Base-by-base conservation (phyloP, 2,888 invertebrate genomes). In the Megaustenia siamemsis region DNA sequence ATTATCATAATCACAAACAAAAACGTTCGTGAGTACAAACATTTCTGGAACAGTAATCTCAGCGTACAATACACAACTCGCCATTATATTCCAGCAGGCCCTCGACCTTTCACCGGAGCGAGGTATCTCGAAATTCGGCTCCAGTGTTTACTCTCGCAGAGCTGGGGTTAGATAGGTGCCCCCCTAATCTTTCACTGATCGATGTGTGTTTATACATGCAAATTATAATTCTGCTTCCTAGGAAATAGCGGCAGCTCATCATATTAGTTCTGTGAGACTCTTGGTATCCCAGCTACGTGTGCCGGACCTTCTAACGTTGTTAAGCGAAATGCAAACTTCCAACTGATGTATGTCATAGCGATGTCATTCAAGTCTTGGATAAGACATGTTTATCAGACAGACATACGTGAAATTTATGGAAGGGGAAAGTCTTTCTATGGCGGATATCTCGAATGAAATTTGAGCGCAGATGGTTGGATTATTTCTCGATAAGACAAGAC, bases 161-260 rank as follows among this genome's bases (percentile, higher is more conserved):
- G 0, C 24, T 71, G 24, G 1, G n/a, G 2, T 38, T 8, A 60
- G 77, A 77, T 40, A 77, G 56, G 77, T 77, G 38, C 18, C 1
- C 28, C 60, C 0, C 56, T 77, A 43, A 77, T 60, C 77, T 60
- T 38, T 35, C 38, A 60, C 56, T 40, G 40, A 56, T 56, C n/a
- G 77, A 56, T 18, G 60, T 21, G 28, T 77, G 77, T 77, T 56
- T 77, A 56, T 38, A 60, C 38, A 38, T 77, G 56, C 24, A 77
- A 77, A 77, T 77, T 56, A 77, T 38, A 18, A 45, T 77, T 60
- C 60, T 35, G 21, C 38, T 38, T 24, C 10, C 24, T 0, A 21
- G n/a, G 8, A 60, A 76, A 53, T 76, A 49, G 45, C 32, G 73
- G 5, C 1, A 73, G 49, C 49, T 73, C 32, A 49, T 73, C 49